phyloP scores from a whole-genome alignment of 2,113 vertebrate genomes.

The Eptesicus fuscus region DNA sequence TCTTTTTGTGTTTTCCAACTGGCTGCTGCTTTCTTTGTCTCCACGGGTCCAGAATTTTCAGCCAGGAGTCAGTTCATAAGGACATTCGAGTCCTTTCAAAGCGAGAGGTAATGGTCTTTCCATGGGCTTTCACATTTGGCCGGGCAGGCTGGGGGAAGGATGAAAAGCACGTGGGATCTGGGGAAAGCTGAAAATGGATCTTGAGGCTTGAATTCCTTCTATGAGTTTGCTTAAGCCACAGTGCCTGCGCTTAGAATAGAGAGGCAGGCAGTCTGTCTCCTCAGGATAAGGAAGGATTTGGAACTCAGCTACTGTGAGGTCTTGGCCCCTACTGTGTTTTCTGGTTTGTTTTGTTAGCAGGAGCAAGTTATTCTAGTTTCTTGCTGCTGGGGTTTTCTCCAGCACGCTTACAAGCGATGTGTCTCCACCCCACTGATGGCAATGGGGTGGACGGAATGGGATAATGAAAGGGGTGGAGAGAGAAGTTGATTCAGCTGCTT shows the following conservation, averaged over 20 bases:
- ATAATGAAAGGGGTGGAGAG: constrained; percentile 66
- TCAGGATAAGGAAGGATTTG: constrained; percentile 75
- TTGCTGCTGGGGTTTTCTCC: constrained; percentile 67
- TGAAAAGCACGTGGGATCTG: constrained; percentile 20
- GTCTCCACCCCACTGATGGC: constrained; percentile 62
- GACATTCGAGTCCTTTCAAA: constrained; percentile 48
- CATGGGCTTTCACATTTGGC: background rate
- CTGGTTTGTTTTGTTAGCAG: constrained; percentile 75
- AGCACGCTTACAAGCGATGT: constrained; percentile 47
- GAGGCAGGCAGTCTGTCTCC: constrained; percentile 75
- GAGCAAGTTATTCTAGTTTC: constrained; percentile 73
- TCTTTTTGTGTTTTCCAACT: constrained; percentile 61
- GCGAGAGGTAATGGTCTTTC: constrained; percentile 17
- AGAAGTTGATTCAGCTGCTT: constrained; percentile 66
- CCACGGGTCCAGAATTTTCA: constrained; percentile 57
- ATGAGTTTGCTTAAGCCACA: constrained; percentile 71
- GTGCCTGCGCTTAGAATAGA: constrained; percentile 61
- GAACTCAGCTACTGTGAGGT: constrained; percentile 68
- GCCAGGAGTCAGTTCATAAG: constrained; percentile 50
- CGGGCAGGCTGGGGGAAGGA: constrained; percentile 1
- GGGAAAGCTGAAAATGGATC: constrained; percentile 68
- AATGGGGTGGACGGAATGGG: constrained; percentile 46
- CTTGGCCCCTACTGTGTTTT: constrained; percentile 69
- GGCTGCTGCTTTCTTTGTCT: constrained; percentile 37
- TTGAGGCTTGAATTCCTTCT: constrained; percentile 67